These are phyloP conservation scores for Trichonephila clavata DNA, from an alignment of 1,140 invertebrate genomes.

Conservation along the genomic window DNA sequence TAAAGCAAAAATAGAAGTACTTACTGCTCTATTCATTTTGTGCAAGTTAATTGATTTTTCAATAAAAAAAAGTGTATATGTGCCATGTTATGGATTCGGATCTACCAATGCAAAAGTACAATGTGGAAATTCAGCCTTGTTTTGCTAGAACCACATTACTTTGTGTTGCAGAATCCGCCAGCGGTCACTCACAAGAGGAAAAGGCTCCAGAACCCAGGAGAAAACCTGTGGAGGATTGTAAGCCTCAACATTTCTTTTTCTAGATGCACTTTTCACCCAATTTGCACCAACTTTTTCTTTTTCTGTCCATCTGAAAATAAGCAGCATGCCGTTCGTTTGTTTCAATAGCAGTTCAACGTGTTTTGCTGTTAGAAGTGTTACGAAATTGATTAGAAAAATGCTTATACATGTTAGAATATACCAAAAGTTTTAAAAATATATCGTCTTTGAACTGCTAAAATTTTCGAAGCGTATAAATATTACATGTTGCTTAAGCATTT, in stretches of 20 bases:
- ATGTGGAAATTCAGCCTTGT: neutral
- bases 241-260: neutral
- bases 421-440: too few species aligned
- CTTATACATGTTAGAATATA: too few species aligned
- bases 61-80: neutral
- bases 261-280: neutral
- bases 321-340: too few species aligned
- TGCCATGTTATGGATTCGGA: neutral
- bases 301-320: neutral
- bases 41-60: neutral
- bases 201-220: constrained; percentile 15
- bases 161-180: constrained; percentile 37
- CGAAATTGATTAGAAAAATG: too few species aligned
- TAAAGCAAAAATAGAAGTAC: too few species aligned
- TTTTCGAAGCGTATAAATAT: too few species aligned
- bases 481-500: too few species aligned
- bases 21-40: neutral
- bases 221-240: constrained; percentile 8
- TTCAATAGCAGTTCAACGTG: too few species aligned
- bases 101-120: neutral
- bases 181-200: neutral
- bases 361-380: too few species aligned
- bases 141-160: neutral
- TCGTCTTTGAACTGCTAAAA: too few species aligned
- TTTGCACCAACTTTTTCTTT: neutral